A percentile compares a stretch with the other conserved stretches of the same genome.
Evolutionary conservation across 2,888 invertebrate genomes (phyloP).

Genomic region (Rhagonycha fulva): DNA sequence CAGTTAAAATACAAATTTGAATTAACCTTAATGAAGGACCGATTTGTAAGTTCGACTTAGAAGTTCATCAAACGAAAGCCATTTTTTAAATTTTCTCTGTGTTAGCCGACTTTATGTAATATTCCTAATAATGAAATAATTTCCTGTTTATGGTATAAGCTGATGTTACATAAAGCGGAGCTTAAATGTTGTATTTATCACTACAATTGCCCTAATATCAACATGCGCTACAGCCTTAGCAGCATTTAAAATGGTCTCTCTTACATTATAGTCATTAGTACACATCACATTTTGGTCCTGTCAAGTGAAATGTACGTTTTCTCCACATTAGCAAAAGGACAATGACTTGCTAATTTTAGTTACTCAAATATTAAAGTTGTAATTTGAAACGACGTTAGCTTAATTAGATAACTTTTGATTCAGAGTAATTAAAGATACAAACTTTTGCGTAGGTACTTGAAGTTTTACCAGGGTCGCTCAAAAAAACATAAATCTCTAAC

Average conservation of each 20-base stretch:
- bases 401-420: neutral
- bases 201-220: neutral
- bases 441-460: neutral
- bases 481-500: neutral
- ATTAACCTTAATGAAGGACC: too few relatives aligned
- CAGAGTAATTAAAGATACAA: neutral
- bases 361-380: neutral
- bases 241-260: neutral
- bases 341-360: neutral
- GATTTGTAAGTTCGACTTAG: too few relatives aligned
- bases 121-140: neutral
- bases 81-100: too few relatives aligned
- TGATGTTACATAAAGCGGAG: neutral
- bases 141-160: neutral
- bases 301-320: neutral
- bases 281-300: neutral
- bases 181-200: neutral
- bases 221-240: neutral
- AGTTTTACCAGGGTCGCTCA: neutral
- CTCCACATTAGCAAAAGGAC: neutral
- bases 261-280: neutral
- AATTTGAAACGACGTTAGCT: neutral
- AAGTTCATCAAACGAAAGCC: too few relatives aligned
- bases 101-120: too few relatives aligned
- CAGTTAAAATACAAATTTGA: too few relatives aligned